Evolutionary conservation across 2,113 vertebrate species (phyloP), one percentile per base, ranked within the genome.

Genomic region (Caranx ignobilis): DNA sequence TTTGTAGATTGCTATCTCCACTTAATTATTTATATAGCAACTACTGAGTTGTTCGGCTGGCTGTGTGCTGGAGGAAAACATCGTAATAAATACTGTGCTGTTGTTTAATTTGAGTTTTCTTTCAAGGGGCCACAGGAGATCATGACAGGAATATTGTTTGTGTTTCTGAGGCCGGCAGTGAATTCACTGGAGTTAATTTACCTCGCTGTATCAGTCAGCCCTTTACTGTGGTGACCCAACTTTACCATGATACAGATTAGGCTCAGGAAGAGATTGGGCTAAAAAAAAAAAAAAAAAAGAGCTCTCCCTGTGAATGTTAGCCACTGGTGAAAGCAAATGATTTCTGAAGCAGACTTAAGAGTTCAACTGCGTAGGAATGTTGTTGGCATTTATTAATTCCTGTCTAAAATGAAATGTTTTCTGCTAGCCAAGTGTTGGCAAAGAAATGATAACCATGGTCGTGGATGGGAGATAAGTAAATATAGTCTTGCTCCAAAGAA

Each of bases 151-250:
- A 90, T 87, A 90, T 63, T 87, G 73, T 82, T 79, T 85, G 67
- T 89, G 66, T 85, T 88, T 81, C 55, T 3, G 12, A 83, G 79
- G 68, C 77, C 67, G 57, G 57, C n/a, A 39, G 68, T 76, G 77
- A 82, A 88, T 71, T 81, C 79, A 68, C 87, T 47, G 69, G 85
- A 86, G 74, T 88, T 85, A 76, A 85, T 89, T 91, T 63, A 88
- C 78, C 79, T 76, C 59, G 3, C 19, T 68, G 82, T n/a, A 64
- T 52, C 71, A 41, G 43, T 69, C 57, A 66, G 64, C 85, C 54
- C 76, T 71, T 71, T 6, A 63, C 79, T 64, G 87, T 32, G 71
- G 77, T 18, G 48, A 74, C 55, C 68, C 55, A 54, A 35, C 69
- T 85, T 75, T 41, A 78, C 68, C 83, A 76, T 75, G 74, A 39